These are phyloP conservation scores for Diplazon laetatorius DNA, from an alignment of 2,888 invertebrate species.

Conservation along the genomic window DNA sequence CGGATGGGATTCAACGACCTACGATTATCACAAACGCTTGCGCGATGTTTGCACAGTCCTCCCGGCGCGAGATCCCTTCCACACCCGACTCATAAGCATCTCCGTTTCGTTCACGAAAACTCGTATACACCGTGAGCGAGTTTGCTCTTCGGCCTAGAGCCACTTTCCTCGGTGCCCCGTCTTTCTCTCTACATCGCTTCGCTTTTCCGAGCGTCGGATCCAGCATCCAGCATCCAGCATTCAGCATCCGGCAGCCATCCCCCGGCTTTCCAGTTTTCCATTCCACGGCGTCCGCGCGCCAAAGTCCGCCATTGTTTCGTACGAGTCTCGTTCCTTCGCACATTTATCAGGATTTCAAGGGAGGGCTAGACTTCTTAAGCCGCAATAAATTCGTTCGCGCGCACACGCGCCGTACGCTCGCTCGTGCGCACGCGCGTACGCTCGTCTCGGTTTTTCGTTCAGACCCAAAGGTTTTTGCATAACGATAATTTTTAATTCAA, in stretches of 20 bases:
- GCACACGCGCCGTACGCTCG: no score
- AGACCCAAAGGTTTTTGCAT: constrained; percentile 67
- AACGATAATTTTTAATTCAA: constrained; percentile 72
- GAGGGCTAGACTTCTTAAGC: constrained; percentile 85
- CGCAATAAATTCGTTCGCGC: constrained; percentile 79
- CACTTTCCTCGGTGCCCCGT: constrained; percentile 67
- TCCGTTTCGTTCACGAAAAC: constrained; percentile 43
- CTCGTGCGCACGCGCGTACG: constrained; percentile 69
- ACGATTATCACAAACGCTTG: constrained; percentile 59
- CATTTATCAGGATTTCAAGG: constrained; percentile 88
- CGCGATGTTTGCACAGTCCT: constrained; percentile 64
- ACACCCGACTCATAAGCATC: not conserved
- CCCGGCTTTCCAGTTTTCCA: constrained; percentile 35
- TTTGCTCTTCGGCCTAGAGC: constrained; percentile 81
- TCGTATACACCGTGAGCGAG: constrained; percentile 56
- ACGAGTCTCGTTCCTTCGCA: constrained; percentile 77
- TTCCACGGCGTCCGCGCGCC: constrained; percentile 50
- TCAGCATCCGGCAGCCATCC: constrained; percentile 12
- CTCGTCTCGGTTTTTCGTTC: constrained; percentile 66
- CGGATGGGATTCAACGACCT: constrained; percentile 44
- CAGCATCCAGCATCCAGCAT: constrained; percentile 42
- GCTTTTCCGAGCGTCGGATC: constrained; percentile 56
- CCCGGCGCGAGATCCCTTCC: constrained; percentile 35
- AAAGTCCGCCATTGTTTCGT: constrained; percentile 55
- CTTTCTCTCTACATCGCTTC: constrained; percentile 55